These are phyloP conservation scores for Lomographa bimaculata DNA, from an alignment of 2,888 invertebrate species.

Conservation along the genomic window DNA sequence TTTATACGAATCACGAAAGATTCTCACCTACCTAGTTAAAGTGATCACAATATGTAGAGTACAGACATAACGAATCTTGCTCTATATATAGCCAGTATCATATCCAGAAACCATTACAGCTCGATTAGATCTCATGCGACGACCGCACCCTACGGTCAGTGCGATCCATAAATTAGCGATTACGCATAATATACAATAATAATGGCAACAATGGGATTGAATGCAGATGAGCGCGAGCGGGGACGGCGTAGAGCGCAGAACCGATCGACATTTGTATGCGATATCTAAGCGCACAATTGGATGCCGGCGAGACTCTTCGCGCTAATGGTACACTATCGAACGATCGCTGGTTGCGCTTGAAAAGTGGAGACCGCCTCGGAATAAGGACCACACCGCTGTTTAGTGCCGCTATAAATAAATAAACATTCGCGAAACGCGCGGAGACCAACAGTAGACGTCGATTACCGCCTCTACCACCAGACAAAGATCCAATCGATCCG, in stretches of 20 bases:
- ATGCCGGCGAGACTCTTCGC: slow-evolving; percentile 81
- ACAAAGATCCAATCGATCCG: slow-evolving; percentile 18
- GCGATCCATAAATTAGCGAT: slow-evolving; percentile 79
- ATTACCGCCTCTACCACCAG: slow-evolving; percentile 27
- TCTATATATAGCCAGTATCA: too few relatives aligned
- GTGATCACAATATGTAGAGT: too few relatives aligned
- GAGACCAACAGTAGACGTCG: slow-evolving; percentile 32
- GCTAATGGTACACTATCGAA: slow-evolving; percentile 82
- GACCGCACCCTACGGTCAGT: slow-evolving; percentile 44
- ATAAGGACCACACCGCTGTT: slow-evolving; percentile 72
- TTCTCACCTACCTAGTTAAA: too few relatives aligned
- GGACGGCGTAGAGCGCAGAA: slow-evolving; percentile 46
- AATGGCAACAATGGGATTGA: slow-evolving; percentile 82
- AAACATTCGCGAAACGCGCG: slow-evolving; percentile 43
- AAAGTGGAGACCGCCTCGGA: slow-evolving; percentile 74
- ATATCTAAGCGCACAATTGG: slow-evolving; percentile 83
- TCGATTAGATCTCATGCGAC: slow-evolving; percentile 54
- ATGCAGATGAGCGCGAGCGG: slow-evolving; percentile 75
- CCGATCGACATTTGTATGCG: slow-evolving; percentile 83
- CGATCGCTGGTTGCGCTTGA: slow-evolving; percentile 68
- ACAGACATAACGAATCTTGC: too few relatives aligned
- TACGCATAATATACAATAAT: slow-evolving; percentile 76
- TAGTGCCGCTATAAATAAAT: slow-evolving; percentile 73
- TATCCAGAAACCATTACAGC: slow-evolving; percentile 37
- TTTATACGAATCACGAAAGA: too few relatives aligned